Conservation (phyloP, 2,888 invertebrate genomes). For the Lymantria monacha region DNA sequence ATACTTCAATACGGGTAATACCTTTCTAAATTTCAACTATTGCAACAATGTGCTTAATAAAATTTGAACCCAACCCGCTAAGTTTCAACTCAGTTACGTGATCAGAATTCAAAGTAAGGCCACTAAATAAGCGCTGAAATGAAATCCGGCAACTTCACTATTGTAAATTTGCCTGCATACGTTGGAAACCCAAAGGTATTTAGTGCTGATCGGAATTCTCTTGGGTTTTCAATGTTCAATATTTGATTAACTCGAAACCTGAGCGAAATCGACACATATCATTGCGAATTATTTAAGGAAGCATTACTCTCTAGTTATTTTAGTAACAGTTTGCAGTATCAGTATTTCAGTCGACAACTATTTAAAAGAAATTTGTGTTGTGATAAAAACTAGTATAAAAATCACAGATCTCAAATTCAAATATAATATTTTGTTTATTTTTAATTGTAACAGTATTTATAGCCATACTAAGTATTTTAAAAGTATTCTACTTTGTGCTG, state of each 20-base stretch:
- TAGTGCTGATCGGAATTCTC: not conserved
- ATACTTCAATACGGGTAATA: conserved; percentile 17
- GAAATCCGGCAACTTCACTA: not conserved
- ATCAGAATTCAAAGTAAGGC: conserved; percentile 31
- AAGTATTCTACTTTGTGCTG: too few relatives aligned
- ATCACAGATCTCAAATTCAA: too few relatives aligned
- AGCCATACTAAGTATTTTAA: too few relatives aligned
- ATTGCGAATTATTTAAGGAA: too few relatives aligned
- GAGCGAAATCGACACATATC: not conserved
- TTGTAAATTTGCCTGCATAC: not conserved
- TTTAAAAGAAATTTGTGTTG: too few relatives aligned
- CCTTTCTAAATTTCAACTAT: conserved; percentile 32
- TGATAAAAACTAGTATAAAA: too few relatives aligned
- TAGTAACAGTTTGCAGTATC: too few relatives aligned
- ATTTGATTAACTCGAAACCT: not conserved
- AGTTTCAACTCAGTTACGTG: conserved; percentile 34
- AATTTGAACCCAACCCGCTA: conserved; percentile 31
- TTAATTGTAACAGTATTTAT: too few relatives aligned
- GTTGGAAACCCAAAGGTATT: not conserved
- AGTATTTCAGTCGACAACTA: too few relatives aligned
- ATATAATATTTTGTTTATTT: too few relatives aligned
- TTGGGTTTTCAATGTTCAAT: not conserved
- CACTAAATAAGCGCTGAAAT: conserved; percentile 7
- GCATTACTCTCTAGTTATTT: too few relatives aligned
- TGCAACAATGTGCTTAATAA: conserved; percentile 39